Conservation (phyloP, 2,113 vertebrate genomes). For the Protobothrops flavoviridis region DNA sequence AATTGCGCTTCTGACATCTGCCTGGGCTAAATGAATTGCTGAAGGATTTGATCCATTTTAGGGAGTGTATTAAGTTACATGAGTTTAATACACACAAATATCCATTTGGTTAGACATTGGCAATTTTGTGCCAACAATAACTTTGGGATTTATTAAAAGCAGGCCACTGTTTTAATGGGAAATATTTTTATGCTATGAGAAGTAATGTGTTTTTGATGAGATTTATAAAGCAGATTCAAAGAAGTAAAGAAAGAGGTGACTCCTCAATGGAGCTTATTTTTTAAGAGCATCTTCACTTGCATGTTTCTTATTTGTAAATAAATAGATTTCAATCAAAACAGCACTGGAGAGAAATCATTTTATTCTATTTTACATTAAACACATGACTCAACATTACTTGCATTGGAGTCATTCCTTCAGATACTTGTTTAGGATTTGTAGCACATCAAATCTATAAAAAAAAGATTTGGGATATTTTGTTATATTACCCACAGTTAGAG, state of each 20-base stretch:
- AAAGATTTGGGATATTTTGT: neutral
- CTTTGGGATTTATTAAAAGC: conserved; percentile 69
- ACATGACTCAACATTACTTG: neutral
- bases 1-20: conserved; percentile 58
- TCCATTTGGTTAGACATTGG: conserved; percentile 59
- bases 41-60: conserved; percentile 66
- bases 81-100: conserved; percentile 64
- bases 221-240: conserved; percentile 51
- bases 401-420: neutral
- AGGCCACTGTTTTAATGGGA: conserved; percentile 67
- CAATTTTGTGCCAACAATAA: conserved; percentile 66
- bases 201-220: conserved; percentile 58
- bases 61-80: conserved; percentile 64
- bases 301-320: conserved; percentile 9
- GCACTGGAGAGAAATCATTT: conserved; percentile 28
- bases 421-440: neutral
- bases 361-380: neutral
- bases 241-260: conserved; percentile 45
- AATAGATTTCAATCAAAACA: conserved; percentile 35
- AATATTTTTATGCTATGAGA: conserved; percentile 64
- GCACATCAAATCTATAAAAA: neutral
- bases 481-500: neutral
- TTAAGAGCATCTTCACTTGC: conserved; percentile 39
- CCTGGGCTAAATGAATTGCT: conserved; percentile 59
- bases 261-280: conserved; percentile 14